Evolutionary conservation across 2,797 vertebrate species (phyloP).

Genomic region (Syncerus caffer): DNA sequence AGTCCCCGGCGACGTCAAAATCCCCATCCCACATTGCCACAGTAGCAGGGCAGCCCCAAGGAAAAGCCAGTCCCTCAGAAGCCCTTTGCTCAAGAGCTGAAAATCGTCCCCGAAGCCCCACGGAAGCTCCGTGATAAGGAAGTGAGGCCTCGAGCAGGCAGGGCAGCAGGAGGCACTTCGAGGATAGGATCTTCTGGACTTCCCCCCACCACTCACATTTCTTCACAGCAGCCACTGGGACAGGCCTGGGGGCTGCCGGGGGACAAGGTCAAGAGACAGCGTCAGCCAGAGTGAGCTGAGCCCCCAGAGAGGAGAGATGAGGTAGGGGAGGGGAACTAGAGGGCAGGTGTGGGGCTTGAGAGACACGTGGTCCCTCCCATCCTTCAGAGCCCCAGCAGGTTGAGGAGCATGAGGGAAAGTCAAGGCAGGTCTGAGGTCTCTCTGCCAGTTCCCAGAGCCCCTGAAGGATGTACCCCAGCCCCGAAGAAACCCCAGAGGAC

Average conservation of each 20-base stretch:
- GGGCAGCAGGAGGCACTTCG: not conserved
- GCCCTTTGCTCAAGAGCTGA: not conserved
- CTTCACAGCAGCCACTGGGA: not conserved
- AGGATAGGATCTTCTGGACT: not conserved
- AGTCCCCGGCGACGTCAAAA: not conserved
- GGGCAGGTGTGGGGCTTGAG: not conserved
- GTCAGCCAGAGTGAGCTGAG: not conserved
- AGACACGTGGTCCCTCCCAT: not conserved
- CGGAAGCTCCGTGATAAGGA: not conserved
- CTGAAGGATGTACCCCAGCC: not conserved
- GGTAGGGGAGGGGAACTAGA: too few species aligned
- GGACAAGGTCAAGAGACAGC: not conserved
- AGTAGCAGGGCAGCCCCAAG: constrained; percentile 43
- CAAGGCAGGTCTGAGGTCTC: not conserved
- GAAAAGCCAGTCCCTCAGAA: constrained; percentile 42
- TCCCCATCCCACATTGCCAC: not conserved
- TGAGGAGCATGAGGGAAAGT: not conserved
- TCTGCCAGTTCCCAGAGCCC: not conserved
- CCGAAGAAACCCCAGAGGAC: not conserved
- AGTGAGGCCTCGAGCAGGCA: not conserved
- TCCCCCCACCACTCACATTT: not conserved
- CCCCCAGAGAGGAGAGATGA: not conserved
- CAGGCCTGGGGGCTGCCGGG: not conserved
- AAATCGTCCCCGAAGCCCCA: constrained; percentile 18
- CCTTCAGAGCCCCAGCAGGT: not conserved